phyloP scores from a whole-genome alignment of 2,888 invertebrate genomes.

The Helobdella robusta region DNA sequence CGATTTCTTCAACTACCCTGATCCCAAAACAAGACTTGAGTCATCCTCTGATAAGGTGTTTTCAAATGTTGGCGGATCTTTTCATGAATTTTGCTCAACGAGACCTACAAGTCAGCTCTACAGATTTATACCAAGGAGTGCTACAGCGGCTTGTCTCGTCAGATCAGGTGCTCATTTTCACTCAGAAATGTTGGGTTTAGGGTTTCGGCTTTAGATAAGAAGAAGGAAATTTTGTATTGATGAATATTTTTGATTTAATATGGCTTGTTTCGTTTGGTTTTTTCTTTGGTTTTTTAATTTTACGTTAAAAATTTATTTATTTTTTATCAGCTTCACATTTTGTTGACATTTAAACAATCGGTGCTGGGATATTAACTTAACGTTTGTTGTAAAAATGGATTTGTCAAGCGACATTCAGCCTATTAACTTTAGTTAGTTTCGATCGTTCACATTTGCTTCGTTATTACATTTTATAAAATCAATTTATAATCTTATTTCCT shows the following conservation, averaged over 20 bases:
- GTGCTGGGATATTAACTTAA: not conserved
- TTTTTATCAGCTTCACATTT: not conserved
- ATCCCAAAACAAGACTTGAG: too few species aligned
- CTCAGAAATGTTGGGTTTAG: too few species aligned
- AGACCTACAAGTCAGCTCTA: too few species aligned
- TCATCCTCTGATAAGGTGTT: too few species aligned
- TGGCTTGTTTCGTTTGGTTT: not conserved
- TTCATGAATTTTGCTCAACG: too few species aligned
- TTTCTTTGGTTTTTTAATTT: not conserved
- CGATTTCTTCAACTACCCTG: not conserved
- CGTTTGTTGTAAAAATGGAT: constrained; percentile 17
- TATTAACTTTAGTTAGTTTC: constrained; percentile 20
- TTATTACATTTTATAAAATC: not conserved
- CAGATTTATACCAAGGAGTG: too few species aligned
- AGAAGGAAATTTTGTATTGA: not conserved
- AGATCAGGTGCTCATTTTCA: too few species aligned
- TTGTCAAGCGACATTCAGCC: not conserved
- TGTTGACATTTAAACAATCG: not conserved
- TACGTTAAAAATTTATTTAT: not conserved
- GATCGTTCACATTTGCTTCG: not conserved
- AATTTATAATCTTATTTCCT: not conserved
- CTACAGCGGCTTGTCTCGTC: too few species aligned
- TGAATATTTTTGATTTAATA: not conserved
- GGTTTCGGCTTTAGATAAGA: too few species aligned
- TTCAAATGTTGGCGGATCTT: too few species aligned